Evolutionary conservation across 2,797 vertebrate genomes (phyloP), one percentile per base, ranked within the genome.

Genomic region (Hozukius guyotensis): DNA sequence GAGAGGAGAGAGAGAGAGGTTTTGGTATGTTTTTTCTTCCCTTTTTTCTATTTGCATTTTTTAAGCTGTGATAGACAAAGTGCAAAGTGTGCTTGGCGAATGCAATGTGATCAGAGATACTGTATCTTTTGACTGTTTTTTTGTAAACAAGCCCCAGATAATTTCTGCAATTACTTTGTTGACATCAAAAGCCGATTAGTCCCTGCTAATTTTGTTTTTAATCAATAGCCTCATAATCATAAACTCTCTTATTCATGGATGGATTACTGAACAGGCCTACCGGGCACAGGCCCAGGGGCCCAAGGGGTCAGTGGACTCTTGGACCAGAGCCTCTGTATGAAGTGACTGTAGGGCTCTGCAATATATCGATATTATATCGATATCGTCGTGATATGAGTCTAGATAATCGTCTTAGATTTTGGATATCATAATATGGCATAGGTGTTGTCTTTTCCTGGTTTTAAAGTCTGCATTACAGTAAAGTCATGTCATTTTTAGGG

Each of bases 121-220:
- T 75, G 34, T 75, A 25, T 78, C 52, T 55, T 76, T 74, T 69
- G 52, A 46, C 24, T 72, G 64, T 74, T 83, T 32, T 76, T 75
- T 27, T 42, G 57, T 86, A 49, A 77, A 77, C 70, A 69, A 74
- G 75, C 61, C 65, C 75, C 63, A 64, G 77, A 82, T 85, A 8
- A 77, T 80, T 87, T 71, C 22, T 78, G 67, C 66, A 81, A 71
- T 82, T 77, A 72, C 78, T 78, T 56, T 84, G 70, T 85, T 82
- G 71, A 85, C 73, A 77, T 76, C 53, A 32, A 77, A 85, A 70
- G 70, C 8, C 16, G 87, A 85, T 86, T 85, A 81, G 67, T 81
- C 65, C 27, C 31, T 8, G 62, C 2, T 59, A 46, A 77, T 89
- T 84, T 84, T 36, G 27, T 53, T 66, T 81, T 42, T 74, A 60